These are phyloP conservation scores for Seladonia tumulorum DNA, from an alignment of 2,888 invertebrate species.

Conservation along the genomic window DNA sequence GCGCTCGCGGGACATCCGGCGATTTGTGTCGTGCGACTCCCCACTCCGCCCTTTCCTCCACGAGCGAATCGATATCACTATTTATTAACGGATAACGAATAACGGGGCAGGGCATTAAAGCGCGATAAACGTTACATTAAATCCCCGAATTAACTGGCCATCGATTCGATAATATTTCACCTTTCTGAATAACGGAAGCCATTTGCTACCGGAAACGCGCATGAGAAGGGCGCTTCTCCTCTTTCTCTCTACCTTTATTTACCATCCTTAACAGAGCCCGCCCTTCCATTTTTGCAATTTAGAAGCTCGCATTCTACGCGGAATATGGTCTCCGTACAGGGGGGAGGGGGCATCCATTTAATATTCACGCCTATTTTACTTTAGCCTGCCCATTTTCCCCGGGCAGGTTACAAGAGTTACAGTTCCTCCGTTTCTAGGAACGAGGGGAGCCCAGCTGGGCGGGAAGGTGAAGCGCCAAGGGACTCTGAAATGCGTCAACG, in stretches of 20 bases:
- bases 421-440: conserved; percentile 56
- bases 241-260: conserved; percentile 26
- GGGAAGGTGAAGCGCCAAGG: conserved; percentile 35
- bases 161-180: conserved; percentile 40
- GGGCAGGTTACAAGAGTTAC: conserved; percentile 45
- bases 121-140: conserved; percentile 47
- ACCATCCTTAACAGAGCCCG: neutral
- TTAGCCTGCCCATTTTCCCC: conserved; percentile 36
- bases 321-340: conserved; percentile 26
- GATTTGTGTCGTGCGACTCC: neutral
- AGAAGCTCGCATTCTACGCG: conserved; percentile 2
- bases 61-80: conserved; percentile 36
- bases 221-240: neutral
- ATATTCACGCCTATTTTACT: conserved; percentile 64
- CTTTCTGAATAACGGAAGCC: conserved; percentile 1
- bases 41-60: neutral
- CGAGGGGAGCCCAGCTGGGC: conserved; percentile 1
- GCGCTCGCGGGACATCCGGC: neutral
- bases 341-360: conserved; percentile 49
- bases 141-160: conserved; percentile 48
- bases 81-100: conserved; percentile 57
- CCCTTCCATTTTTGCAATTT: conserved; percentile 20
- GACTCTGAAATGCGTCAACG: conserved; percentile 31
- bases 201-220: conserved; percentile 31
- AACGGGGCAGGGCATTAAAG: conserved; percentile 23